Base-by-base conservation (phyloP, 1,140 invertebrate genomes). In the Lepidurus apus region DNA sequence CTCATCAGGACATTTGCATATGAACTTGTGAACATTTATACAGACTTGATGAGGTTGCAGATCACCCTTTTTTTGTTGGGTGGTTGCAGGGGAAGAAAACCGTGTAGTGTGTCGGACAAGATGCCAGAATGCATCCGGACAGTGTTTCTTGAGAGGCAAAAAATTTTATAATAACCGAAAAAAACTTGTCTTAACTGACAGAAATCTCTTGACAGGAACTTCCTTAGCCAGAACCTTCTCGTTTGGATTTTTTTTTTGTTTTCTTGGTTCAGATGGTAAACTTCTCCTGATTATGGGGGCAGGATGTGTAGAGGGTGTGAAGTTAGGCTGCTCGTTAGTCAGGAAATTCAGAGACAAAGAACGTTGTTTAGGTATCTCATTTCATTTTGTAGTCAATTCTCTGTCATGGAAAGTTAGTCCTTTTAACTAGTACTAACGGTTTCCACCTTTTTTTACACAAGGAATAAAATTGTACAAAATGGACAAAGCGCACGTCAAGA, bases 51-150 rank as follows among this genome's bases (percentile, higher is more conserved):
- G 53, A 65, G 8, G 34, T 65, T 17, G 17, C 53, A 65, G 21
- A 65, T 65, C 21, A 65, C 53, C 53, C 53, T 65, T 65, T 34
- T 34, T 34, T 65, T 65, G 13, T 65, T 65, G 53, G 17, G 13
- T 7, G 21, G 53, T 21, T 65, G 6, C 45, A 47, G 17, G 53
- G 21, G 21, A 65, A 65, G 9, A 21, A 17, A 65, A 65, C 3
- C 34, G 3, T 34, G 34, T 34, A 34, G 34, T 65, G 9, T 65
- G 8, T 65, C 13, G 53, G 53, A 65, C 53, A 65, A 65, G 53
- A 21, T 65, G 53, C 53, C 53, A 65, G 53, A 9, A 65, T 17
- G 53, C 53, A 65, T 65, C 53, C 53, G 53, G n/a, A n/a, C 53
- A 65, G 53, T 65, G 21, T 65, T 34, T 34, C 34, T 4, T 34